Base-by-base conservation (phyloP, 1,140 invertebrate species). In the Cephus cinctus region DNA sequence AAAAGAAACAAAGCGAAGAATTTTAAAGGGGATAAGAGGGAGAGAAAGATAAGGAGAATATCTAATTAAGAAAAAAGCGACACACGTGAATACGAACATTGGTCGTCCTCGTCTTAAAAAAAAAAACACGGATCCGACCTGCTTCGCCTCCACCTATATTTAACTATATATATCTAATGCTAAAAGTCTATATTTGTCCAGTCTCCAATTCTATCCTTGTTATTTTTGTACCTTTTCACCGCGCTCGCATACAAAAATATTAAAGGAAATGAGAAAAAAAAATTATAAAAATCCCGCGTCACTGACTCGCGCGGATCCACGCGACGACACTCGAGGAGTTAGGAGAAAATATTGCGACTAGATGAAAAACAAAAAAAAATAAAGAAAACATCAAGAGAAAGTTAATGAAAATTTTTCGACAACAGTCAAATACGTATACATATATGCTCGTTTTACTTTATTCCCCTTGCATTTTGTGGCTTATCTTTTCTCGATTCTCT, bases 211-310 rank as follows among this genome's bases (percentile, higher is more conserved):
- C 43, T 56, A 61, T 47, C 54, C 53, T 61, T 49, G 51, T 60
- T 61, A 58, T 61, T 61, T 61, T 61, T 61, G 32, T 61, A 61
- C 58, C 47, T 58, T 61, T 61, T 51, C 56, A 58, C 53, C 20
- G 47, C 47, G 41, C 43, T 44, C 41, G 36, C 43, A 45, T 41
- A 35, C n/a, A 41, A 39, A 49, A 18, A 21, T 3, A 50, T n/a
- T n/a, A n/a, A 42, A 34, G 27, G 14, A 36, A 12, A 12, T 12
- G 25, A 31, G 25, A 43, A 25, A 18, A 35, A 34, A 46, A 12
- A 18, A 15, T 30, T 42, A 32, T 9, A 40, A 36, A 43, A 42
- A 38, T 16, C 16, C 9, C n/a, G 9, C 25, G 34, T 14, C 34
- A 32, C 27, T 35, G 15, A 22, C 21, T 9, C 47, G 47, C 16